Evolutionary conservation across 2,797 vertebrate genomes (phyloP).

Genomic region (Phalloptychus januarius): DNA sequence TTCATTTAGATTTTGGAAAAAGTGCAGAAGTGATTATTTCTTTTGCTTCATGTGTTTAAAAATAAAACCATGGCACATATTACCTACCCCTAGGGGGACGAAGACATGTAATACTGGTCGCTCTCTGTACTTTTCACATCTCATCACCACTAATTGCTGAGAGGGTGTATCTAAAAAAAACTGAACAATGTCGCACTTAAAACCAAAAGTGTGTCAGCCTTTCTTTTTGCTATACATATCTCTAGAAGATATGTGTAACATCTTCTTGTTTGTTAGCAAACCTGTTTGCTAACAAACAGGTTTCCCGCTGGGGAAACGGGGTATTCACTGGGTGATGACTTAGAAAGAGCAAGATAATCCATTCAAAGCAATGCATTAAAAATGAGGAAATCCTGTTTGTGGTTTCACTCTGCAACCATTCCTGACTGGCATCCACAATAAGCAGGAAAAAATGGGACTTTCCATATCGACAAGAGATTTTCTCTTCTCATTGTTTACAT

Average conservation of each 20-base stretch:
- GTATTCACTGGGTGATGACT: background rate
- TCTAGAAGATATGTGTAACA: no score
- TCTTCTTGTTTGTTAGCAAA: no score
- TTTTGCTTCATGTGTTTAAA: slow-evolving; percentile 13
- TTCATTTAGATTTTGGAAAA: background rate
- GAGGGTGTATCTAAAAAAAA: background rate
- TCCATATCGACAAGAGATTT: background rate
- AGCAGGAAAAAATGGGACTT: background rate
- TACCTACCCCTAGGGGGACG: slow-evolving; percentile 11
- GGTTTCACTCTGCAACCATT: background rate
- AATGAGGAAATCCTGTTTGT: background rate
- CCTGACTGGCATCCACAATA: background rate
- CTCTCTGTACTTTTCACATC: background rate
- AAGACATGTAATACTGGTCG: background rate
- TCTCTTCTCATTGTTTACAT: background rate
- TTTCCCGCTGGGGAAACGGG: accelerated
- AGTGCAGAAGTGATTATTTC: background rate
- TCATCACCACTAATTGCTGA: background rate
- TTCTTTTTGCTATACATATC: background rate
- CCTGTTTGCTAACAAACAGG: background rate
- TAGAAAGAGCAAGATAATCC: background rate
- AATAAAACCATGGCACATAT: slow-evolving; percentile 18
- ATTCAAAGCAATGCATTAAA: background rate
- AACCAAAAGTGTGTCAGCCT: background rate
- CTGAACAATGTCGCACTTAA: background rate